phyloP scores from a whole-genome alignment of 2,797 vertebrate genomes.

The Cottoperca gobio region DNA sequence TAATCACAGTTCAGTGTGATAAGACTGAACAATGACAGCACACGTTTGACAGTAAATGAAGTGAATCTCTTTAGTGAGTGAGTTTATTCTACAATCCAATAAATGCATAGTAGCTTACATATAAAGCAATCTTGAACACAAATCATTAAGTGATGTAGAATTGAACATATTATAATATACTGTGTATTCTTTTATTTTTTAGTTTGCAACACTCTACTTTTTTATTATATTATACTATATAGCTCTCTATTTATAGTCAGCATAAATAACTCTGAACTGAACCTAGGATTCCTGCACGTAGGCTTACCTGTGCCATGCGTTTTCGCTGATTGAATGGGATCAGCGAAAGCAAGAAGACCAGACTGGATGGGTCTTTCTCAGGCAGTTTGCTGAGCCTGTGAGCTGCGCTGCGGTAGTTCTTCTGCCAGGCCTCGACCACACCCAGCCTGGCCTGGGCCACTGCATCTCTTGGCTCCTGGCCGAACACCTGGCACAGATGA shows the following conservation, averaged over 20 bases:
- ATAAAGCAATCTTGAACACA: too few relatives aligned
- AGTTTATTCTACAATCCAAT: too few relatives aligned
- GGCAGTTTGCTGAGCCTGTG: conserved; percentile 85
- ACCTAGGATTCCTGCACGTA: neutral
- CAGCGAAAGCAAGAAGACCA: conserved; percentile 87
- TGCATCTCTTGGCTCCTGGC: conserved; percentile 79
- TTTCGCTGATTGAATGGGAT: conserved; percentile 82
- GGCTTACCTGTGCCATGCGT: conserved; percentile 86
- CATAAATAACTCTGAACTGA: neutral
- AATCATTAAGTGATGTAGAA: too few relatives aligned
- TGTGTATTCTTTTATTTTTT: neutral
- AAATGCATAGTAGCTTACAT: too few relatives aligned
- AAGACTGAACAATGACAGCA: neutral
- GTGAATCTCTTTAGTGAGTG: too few relatives aligned
- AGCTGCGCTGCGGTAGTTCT: conserved; percentile 78
- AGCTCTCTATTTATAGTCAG: neutral
- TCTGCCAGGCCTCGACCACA: conserved; percentile 87
- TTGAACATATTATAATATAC: too few relatives aligned
- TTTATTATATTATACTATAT: too few relatives aligned
- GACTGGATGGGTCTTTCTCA: conserved; percentile 79
- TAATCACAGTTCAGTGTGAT: neutral
- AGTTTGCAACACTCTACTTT: neutral
- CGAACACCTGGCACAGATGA: conserved; percentile 86
- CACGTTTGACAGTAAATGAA: neutral
- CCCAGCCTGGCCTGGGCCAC: conserved; percentile 86